These are phyloP conservation scores for Conomelus anceps DNA, from an alignment of 2,888 invertebrate species.

Conservation along the genomic window DNA sequence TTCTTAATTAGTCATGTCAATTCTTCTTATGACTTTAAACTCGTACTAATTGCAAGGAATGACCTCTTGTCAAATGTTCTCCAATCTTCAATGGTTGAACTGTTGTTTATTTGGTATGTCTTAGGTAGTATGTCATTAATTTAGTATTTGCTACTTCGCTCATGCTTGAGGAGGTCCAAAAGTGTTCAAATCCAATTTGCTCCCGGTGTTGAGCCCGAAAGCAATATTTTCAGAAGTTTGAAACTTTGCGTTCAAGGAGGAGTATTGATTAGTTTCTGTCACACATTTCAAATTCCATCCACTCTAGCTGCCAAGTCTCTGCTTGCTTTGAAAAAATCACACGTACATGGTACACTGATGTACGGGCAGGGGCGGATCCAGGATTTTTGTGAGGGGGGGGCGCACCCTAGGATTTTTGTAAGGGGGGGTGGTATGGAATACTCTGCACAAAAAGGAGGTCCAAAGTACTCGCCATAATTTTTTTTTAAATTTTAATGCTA, in stretches of 20 bases:
- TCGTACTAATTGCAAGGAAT: not conserved
- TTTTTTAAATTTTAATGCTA: too few species aligned
- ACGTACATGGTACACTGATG: too few species aligned
- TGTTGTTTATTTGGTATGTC: too few species aligned
- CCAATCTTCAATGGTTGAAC: not conserved
- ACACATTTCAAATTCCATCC: not conserved
- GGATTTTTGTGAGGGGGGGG: too few species aligned
- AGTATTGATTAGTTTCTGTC: not conserved
- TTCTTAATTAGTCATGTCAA: not conserved
- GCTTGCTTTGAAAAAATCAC: not conserved
- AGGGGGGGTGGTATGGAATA: too few species aligned
- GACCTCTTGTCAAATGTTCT: not conserved
- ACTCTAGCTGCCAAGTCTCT: too few species aligned
- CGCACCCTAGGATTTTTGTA: too few species aligned
- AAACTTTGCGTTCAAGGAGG: not conserved
- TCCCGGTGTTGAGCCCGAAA: not conserved
- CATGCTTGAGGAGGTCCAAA: not conserved
- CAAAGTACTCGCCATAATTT: too few species aligned
- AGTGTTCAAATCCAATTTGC: not conserved
- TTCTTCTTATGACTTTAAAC: not conserved
- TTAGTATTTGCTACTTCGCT: not conserved
- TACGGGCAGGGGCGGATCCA: too few species aligned
- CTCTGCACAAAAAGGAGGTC: too few species aligned
- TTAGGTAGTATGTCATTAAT: not conserved
- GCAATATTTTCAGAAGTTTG: not conserved